A percentile compares a stretch with the other conserved stretches of the same genome.
Conservation (phyloP, 2,888 invertebrate genomes). For the Lepidochrysops patricia region DNA sequence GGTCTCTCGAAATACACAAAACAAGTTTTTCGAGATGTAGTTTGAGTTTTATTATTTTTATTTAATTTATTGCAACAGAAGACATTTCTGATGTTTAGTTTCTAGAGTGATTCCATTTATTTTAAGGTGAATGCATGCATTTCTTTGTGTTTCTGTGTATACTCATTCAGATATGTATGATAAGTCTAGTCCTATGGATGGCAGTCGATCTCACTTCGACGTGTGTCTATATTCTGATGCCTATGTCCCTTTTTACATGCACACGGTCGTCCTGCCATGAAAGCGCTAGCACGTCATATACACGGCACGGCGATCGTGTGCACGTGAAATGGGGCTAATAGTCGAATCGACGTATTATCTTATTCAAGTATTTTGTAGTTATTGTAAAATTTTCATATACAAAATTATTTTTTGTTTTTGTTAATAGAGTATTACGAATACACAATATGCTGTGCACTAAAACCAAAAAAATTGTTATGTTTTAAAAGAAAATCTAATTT, state of each 20-base stretch:
- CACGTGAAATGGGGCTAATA: no score
- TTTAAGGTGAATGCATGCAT: constrained; percentile 72
- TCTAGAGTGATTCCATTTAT: constrained; percentile 72
- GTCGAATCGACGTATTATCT: constrained; percentile 27
- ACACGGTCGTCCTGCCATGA: no score
- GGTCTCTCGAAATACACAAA: not conserved
- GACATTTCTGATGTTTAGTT: constrained; percentile 57
- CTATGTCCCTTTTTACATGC: no score
- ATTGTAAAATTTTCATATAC: constrained; percentile 27
- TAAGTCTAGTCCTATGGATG: constrained; percentile 69
- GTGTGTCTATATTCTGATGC: constrained; percentile 56
- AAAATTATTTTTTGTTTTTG: constrained; percentile 28
- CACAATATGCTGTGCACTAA: constrained; percentile 49
- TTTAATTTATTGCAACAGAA: constrained; percentile 55
- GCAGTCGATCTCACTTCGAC: constrained; percentile 61
- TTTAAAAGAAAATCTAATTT: constrained; percentile 27
- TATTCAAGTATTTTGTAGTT: constrained; percentile 25
- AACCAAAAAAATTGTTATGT: constrained; percentile 57
- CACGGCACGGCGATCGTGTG: no score
- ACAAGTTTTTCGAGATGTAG: not conserved
- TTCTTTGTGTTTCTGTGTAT: constrained; percentile 70
- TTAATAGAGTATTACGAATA: constrained; percentile 40
- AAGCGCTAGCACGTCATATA: no score
- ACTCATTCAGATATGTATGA: constrained; percentile 62
- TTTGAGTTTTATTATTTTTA: constrained; percentile 27